Evolutionary conservation across 2,113 vertebrate genomes (phyloP).

Genomic region (Mirounga angustirostris): DNA sequence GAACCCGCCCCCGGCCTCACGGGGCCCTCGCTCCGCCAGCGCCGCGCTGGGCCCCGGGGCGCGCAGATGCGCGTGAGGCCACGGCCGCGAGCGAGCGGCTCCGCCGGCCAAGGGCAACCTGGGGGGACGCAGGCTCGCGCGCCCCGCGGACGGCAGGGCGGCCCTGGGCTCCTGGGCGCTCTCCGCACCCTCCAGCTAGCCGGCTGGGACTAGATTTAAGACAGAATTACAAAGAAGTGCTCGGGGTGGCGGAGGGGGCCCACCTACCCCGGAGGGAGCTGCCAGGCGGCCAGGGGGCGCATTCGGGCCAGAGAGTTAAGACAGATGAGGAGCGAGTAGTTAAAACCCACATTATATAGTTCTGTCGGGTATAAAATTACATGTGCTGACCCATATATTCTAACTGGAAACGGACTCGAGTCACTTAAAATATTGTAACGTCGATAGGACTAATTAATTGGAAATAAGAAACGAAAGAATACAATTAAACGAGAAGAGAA

Average conservation of each 20-base stretch:
- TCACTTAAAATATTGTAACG: constrained; percentile 92
- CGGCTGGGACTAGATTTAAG: background rate
- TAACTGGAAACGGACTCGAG: constrained; percentile 90
- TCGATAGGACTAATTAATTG: constrained; percentile 93
- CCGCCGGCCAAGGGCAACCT: background rate
- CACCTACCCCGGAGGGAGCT: background rate
- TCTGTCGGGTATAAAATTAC: constrained; percentile 84
- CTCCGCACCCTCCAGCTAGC: background rate
- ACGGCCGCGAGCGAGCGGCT: background rate
- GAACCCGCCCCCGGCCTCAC: background rate
- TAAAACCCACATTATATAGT: constrained; percentile 89
- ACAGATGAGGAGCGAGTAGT: constrained; percentile 87
- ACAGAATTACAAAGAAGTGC: no score
- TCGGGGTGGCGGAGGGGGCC: background rate
- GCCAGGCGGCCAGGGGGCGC: constrained; percentile 24
- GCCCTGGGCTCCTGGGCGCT: background rate
- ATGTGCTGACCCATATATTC: constrained; percentile 89
- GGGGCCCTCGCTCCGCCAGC: no score
- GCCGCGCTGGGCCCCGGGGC: background rate
- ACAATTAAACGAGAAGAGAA: constrained; percentile 94
- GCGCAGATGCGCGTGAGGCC: background rate
- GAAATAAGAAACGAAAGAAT: constrained; percentile 92
- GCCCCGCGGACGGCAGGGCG: background rate
- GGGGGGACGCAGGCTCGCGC: background rate
- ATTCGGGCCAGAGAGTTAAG: constrained; percentile 75